Evolutionary conservation across 2,797 vertebrate species (phyloP), one percentile per base, ranked within the genome.

Genomic region (Remorina albescens): DNA sequence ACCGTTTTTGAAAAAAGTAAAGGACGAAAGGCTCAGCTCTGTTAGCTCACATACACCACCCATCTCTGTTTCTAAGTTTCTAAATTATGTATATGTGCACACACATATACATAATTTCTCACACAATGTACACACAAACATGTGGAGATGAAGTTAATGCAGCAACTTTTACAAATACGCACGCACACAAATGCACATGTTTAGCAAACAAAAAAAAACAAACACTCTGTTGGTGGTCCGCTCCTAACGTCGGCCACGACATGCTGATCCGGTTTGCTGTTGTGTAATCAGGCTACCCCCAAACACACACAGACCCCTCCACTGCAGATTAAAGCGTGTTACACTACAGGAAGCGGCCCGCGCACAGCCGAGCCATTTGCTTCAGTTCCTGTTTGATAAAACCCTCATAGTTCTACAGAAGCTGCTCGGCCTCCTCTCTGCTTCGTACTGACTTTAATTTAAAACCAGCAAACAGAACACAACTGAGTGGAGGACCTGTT

Each of bases 341-440:
- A 34, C 32, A 71, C 55, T 56, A 42, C 78, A 78, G 85, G 67
- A 85, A 85, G 66, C 47, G 60, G 0, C 9, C 42, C 4, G 21
- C 19, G 54, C 47, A 3, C 30, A 37, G 42, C 18, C 26, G 32
- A 82, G 58, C 58, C 59, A 13, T 67, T 57, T n/a, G 41, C 81
- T 78, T 88, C 86, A 71, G n/a, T 87, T 88, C 81, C 83, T 82
- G 2, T 79, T 89, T 58, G n/a, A n/a, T n/a, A n/a, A n/a, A n/a
- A n/a, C n/a, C n/a, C n/a, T n/a, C n/a, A n/a, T n/a, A n/a, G n/a
- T n/a, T n/a, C n/a, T n/a, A n/a, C n/a, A n/a, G n/a, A n/a, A 61
- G 21, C 76, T 46, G 53, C 19, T 51, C 58, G 0, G 49, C 28
- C 37, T 37, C 37, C 32, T 62, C 68, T 73, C 55, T 72, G 55